Base-by-base conservation (phyloP, 2,797 vertebrate genomes). In the Coilia nasus region DNA sequence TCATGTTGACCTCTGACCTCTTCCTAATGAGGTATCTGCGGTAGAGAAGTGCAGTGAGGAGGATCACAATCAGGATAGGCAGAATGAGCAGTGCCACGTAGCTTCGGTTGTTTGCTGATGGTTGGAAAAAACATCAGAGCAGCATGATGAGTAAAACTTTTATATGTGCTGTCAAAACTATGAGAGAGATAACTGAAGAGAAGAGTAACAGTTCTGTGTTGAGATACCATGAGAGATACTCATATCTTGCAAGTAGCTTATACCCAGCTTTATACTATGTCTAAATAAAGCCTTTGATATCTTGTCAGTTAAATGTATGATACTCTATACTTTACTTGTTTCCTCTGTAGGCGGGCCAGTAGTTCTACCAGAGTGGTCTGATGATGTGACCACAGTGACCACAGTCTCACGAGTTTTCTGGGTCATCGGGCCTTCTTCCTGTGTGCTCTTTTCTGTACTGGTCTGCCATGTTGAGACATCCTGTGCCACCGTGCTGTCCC, bases 1-100 rank as follows among this genome's bases (percentile, higher is more conserved):
- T 75, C 28, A 12, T 12, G 25, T 11, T 75, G 15, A 25, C 35
- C 35, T 5, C 88, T 92, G 89, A 95, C 95, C 91, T 94, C 47
- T 82, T 84, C 84, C 90, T 89, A 14, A 87, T 78, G 2, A 83
- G 11, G 47, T 88, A 83, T 86, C 89, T 92, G 56, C 89, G 84
- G 85, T 87, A 92, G 80, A 95, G 85, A 82, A 93, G 14, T 6
- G 83, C 86, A 28, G 82, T 82, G 46, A 90, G 21, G 0, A 57
- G 0, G 0, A 93, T 87, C 86, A 94, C 81, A 59, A 87, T 19
- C 83, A 94, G 41, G 83, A 91, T 0, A 0, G 88, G 86, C 62
- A 94, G 1, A 0, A 94, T 31, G 57, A 90, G 31, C 67, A 86
- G 59, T 50, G 90, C 21, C 23, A 85, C 23, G 78, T 87, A 84